These are phyloP conservation scores for Plumapathes pennacea DNA, from an alignment of 92 coral and sea anemone species.

Conservation along the genomic window DNA sequence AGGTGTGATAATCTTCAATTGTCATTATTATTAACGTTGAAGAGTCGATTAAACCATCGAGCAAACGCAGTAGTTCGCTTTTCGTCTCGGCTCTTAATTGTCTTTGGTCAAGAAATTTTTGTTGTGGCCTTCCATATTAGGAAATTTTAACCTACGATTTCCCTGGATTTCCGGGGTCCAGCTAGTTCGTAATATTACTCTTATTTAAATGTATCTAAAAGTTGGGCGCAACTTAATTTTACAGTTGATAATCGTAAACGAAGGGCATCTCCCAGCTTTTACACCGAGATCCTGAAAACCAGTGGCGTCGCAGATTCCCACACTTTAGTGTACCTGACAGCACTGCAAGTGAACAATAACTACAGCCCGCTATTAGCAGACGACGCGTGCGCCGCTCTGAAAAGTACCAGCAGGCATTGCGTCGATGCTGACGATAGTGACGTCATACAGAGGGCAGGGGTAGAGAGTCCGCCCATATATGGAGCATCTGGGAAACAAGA, in stretches of 20 bases:
- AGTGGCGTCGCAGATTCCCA: conserved; percentile 1
- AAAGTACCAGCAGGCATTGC: conserved; percentile 43
- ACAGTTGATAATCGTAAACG: conserved; percentile 35
- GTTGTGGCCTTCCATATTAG: too few relatives aligned
- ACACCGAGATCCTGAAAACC: conserved; percentile 53
- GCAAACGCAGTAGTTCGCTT: too few relatives aligned
- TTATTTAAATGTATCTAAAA: too few relatives aligned
- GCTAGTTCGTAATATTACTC: too few relatives aligned
- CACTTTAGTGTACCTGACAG: conserved; percentile 49
- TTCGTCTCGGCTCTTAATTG: too few relatives aligned
- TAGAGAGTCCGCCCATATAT: conserved; percentile 38
- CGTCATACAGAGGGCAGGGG: conserved; percentile 9
- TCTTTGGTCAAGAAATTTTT: too few relatives aligned
- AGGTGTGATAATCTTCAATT: not conserved
- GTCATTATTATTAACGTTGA: too few relatives aligned
- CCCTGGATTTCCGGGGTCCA: too few relatives aligned
- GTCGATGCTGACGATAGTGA: conserved; percentile 51
- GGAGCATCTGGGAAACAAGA: conserved; percentile 2
- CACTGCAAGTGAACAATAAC: conserved; percentile 38
- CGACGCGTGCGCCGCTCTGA: conserved; percentile 54
- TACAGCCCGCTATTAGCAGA: conserved; percentile 53
- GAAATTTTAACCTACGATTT: too few relatives aligned
- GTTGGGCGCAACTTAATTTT: too few relatives aligned
- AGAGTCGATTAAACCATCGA: too few relatives aligned
- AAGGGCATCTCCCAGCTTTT: conserved; percentile 56